Evolutionary conservation across 2,113 vertebrate species (phyloP), one percentile per base, ranked within the genome.

Genomic region (Axis porcinus): DNA sequence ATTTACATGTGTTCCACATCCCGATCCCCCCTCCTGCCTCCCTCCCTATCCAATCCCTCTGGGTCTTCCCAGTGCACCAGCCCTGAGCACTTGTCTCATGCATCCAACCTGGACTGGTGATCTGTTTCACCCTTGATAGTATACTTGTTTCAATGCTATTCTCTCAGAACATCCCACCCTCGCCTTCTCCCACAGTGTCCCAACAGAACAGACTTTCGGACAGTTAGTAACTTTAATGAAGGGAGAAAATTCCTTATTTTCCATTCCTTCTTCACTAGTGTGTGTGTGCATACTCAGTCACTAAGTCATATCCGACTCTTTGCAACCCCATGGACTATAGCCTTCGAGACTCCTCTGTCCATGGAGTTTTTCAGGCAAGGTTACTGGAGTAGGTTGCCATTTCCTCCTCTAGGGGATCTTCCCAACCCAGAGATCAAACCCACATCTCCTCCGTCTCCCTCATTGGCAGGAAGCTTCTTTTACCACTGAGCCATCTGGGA

Each of bases 151-250:
- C 47, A 50, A 50, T 50, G 47, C 12, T 50, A 14, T 50, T 50
- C 47, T 50, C 47, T 50, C 47, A 50, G 47, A 50, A 50, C 47
- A 50, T 50, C 47, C 12, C 47, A 50, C 47, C 47, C 47, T 50
- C 47, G 12, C 47, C 47, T 50, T 50, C 47, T 50, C 47, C 47
- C 47, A 50, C 47, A 50, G 47, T 14, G 47, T 50, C 12, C 12
- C 47, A 50, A 50, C 47, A 50, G 47, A 50, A 50, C 47, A 50
- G 47, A 50, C 47, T 50, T 50, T 50, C 3, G 47, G 47, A 50
- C 40, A 83, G 27, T 60, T 83, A 86, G 25, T 89, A 95, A 93
- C 52, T 96, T 91, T 84, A 95, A 95, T 86, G 64, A 95, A 93
- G 62, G 76, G 8, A 30, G 43, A 62, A 85, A 92, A 89, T 89